These are phyloP conservation scores for Harmothoe impar DNA, from an alignment of 2,888 invertebrate species.

Conservation along the genomic window DNA sequence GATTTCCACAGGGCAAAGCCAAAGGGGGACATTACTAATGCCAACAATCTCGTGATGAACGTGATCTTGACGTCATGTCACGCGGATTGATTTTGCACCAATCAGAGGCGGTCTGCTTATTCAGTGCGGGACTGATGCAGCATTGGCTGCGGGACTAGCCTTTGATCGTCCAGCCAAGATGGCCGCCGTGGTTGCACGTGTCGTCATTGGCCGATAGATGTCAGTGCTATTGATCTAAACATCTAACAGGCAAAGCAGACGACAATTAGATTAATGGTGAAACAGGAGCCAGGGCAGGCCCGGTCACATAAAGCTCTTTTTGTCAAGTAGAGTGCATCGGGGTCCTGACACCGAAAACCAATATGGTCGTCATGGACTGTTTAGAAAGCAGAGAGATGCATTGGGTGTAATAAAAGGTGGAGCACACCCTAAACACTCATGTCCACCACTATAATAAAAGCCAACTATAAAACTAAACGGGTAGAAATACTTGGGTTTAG, in stretches of 20 bases:
- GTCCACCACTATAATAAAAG: too few relatives aligned
- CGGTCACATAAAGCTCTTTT: background rate
- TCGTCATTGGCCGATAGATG: background rate
- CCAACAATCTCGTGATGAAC: background rate
- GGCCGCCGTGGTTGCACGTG: background rate
- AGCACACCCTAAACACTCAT: too few relatives aligned
- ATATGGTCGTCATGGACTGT: background rate
- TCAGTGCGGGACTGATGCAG: constrained; percentile 12
- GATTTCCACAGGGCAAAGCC: constrained; percentile 12
- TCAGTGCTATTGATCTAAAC: constrained; percentile 19
- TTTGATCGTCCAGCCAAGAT: constrained; percentile 12
- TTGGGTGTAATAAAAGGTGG: too few relatives aligned
- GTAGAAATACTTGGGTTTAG: too few relatives aligned
- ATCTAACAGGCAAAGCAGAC: constrained; percentile 2
- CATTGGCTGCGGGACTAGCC: background rate
- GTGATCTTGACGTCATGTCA: constrained; percentile 23
- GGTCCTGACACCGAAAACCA: constrained; percentile 1
- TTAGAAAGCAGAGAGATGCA: too few relatives aligned
- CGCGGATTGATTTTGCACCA: constrained; percentile 39
- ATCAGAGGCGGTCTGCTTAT: background rate
- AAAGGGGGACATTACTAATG: background rate
- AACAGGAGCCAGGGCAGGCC: background rate
- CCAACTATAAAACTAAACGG: too few relatives aligned
- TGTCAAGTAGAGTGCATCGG: background rate
- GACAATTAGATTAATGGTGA: constrained; percentile 25